A percentile compares a stretch with the other conserved stretches of the same genome.
Evolutionary conservation across 2,113 vertebrate species (phyloP).

Genomic region (Miniopterus natalensis): DNA sequence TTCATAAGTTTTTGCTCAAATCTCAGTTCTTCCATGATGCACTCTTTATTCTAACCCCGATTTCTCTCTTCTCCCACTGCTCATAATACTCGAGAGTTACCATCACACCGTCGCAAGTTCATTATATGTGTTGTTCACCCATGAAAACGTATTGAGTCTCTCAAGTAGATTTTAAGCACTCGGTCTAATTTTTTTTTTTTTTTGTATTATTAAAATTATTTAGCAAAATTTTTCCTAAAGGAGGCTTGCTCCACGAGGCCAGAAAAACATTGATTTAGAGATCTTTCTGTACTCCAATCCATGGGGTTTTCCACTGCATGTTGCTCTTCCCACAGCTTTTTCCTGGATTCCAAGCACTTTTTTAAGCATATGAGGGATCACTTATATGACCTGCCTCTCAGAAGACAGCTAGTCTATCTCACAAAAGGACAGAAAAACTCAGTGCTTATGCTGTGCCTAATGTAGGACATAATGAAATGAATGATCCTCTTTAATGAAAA

Average conservation of each 20-base stretch:
- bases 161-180: not conserved
- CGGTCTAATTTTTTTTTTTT: not conserved
- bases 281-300: not conserved
- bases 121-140: constrained; percentile 14
- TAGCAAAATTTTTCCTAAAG: constrained; percentile 10
- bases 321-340: not conserved
- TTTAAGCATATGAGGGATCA: not conserved
- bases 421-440: not conserved
- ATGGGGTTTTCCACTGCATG: not conserved
- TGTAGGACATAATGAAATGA: not conserved
- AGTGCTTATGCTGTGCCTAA: not conserved
- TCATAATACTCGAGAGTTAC: not conserved
- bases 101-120: not conserved
- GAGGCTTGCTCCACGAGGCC: not conserved
- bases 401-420: not conserved
- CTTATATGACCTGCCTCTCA: not conserved
- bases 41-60: not conserved
- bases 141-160: constrained; percentile 47
- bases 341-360: not conserved
- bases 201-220: not conserved
- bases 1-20: not conserved
- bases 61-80: not conserved
- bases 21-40: constrained; percentile 17
- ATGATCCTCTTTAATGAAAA: not conserved
- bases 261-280: constrained; percentile 53